Evolutionary conservation across 2,888 invertebrate species (phyloP).

Genomic region (Phortica magna): DNA sequence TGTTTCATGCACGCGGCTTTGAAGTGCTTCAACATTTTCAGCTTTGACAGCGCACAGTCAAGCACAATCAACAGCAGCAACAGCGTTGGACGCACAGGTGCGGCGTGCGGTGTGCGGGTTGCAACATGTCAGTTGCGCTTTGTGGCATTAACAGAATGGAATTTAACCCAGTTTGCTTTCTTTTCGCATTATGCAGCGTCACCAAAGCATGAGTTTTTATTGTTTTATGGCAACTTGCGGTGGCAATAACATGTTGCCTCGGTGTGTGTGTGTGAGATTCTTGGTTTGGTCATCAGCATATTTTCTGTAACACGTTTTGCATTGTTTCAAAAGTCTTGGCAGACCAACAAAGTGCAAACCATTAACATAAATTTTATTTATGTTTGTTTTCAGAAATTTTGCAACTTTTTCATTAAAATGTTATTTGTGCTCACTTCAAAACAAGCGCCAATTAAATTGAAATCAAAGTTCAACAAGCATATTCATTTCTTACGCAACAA

Average conservation of each 20-base stretch:
- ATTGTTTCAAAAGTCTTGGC: no score
- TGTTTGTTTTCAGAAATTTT: no score
- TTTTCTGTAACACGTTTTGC: no score
- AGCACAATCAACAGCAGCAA: not conserved
- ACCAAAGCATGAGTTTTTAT: slow-evolving; percentile 3
- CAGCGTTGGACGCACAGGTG: not conserved
- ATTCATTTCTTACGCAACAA: not conserved
- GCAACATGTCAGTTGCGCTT: not conserved
- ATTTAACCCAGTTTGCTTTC: slow-evolving; percentile 70
- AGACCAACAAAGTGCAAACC: no score
- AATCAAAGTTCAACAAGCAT: not conserved
- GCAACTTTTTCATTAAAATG: no score
- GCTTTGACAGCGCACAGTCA: slow-evolving; percentile 1
- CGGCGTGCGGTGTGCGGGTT: no score
- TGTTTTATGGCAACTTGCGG: not conserved
- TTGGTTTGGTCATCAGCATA: not conserved
- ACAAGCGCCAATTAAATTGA: no score
- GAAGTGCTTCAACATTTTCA: not conserved
- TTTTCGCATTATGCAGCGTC: slow-evolving; percentile 55
- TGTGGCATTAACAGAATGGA: slow-evolving; percentile 48
- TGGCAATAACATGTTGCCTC: not conserved
- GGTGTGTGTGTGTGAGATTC: not conserved
- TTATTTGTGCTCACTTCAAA: no score
- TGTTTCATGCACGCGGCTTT: not conserved
- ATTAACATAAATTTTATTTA: no score